Evolutionary conservation across 2,888 invertebrate species (phyloP).

Genomic region (Plagodis pulveraria): DNA sequence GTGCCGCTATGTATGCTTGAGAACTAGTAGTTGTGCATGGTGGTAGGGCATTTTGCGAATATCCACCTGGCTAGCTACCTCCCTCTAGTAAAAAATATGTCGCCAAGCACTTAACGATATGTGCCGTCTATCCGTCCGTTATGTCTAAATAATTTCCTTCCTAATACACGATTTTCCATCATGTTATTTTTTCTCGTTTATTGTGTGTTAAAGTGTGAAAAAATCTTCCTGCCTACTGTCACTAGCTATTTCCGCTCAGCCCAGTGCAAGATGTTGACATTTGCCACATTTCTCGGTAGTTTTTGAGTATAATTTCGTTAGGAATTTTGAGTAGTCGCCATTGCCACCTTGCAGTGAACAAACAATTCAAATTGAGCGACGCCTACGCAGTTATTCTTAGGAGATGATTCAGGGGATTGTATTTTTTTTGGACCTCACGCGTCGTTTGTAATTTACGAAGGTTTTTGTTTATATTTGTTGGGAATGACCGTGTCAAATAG

Average conservation of each 20-base stretch:
- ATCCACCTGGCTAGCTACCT: no score
- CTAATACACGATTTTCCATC: no score
- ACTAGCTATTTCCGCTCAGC: conserved; percentile 22
- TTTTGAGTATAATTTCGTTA: conserved; percentile 13
- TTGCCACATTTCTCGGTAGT: conserved; percentile 10
- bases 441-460: conserved; percentile 1
- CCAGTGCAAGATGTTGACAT: conserved; percentile 13
- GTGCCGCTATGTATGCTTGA: no score
- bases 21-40: no score
- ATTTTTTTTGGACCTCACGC: conserved; percentile 27
- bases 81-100: no score
- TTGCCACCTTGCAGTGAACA: conserved; percentile 13
- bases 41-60: no score
- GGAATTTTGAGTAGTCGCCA: conserved; percentile 20
- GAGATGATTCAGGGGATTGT: conserved; percentile 14
- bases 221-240: conserved; percentile 6
- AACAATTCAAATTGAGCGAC: conserved; percentile 16
- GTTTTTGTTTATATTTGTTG: no score
- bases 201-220: conserved; percentile 7
- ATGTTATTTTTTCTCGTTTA: neutral
- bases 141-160: no score
- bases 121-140: no score
- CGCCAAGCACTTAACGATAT: no score
- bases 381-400: conserved; percentile 22
- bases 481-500: no score